Base-by-base conservation (phyloP, 2,797 vertebrate genomes). In the Galaxias olidus region DNA sequence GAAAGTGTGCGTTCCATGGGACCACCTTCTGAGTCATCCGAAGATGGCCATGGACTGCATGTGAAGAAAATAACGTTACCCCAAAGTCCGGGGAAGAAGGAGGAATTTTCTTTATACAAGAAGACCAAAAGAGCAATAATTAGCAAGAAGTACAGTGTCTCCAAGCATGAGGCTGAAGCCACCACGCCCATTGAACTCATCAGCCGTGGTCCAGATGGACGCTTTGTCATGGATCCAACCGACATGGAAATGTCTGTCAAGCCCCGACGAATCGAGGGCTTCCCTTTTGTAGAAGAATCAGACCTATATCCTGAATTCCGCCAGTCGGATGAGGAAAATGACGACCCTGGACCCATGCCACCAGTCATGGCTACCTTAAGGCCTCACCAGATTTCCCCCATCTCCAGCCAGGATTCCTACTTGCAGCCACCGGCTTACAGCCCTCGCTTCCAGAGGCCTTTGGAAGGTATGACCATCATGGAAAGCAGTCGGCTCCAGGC, bases 111-210 rank as follows among this genome's bases (percentile, higher is more conserved):
- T 40, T 88, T 99, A 60, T 99, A 99, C 82, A 98, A 95, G 91
- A 99, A 98, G 90, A 98, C 96, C 84, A 99, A 98, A 89, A 89
- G 96, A 91, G 96, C 97, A 91, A 98, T 98, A 94, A 96, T 94
- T 86, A 97, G 95, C 91, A 98, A 96, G 91, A 98, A 96, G 84
- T 97, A 98, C 78, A 94, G 93, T 1, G 93, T 95, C 78, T 94
- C 96, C 77, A 98, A 96, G 85, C 95, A 95, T 0, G 97, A 98
- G 77, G 76, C 85, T 10, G 91, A 93, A 78, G 85, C 89, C 74
- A 93, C 91, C 3, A 87, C 94, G 11, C 96, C 96, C 4, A 90
- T 98, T 67, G 97, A 98, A 84, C 92, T 94, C 19, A 98, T 98
- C 79, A 93, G 92, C 82, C 93, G 97, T 0, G 97, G 96, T 41